Percentiles rank a stretch among this genome's conserved stretches.
Conservation (phyloP, 2,888 invertebrate genomes). For the Phalera bucephala region DNA sequence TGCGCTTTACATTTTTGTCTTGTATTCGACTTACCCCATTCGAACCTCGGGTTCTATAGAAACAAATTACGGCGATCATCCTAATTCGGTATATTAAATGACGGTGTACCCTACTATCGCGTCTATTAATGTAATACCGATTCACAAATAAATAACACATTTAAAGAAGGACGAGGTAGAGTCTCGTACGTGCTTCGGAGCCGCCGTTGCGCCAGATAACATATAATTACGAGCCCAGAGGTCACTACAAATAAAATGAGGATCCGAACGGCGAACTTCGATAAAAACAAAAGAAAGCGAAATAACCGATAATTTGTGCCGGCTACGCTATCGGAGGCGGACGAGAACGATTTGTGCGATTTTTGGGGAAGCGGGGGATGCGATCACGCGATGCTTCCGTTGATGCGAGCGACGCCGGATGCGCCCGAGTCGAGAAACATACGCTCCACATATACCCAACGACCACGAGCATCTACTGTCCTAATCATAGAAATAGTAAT, state of each 20-base stretch:
- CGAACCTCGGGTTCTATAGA: slow-evolving; percentile 24
- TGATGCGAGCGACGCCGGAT: slow-evolving; percentile 60
- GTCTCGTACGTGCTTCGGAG: slow-evolving; percentile 60
- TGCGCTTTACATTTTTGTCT: slow-evolving; percentile 46
- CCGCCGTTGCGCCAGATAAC: slow-evolving; percentile 50
- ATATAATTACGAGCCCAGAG: slow-evolving; percentile 76
- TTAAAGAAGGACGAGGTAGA: slow-evolving; percentile 66
- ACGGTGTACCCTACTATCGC: slow-evolving; percentile 67
- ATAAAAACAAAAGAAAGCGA: slow-evolving; percentile 77
- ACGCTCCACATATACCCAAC: too few species aligned
- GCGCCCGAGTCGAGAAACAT: slow-evolving; percentile 32
- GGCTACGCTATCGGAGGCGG: slow-evolving; percentile 61
- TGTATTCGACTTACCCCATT: slow-evolving; percentile 27
- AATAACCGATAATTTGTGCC: slow-evolving; percentile 74
- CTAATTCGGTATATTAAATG: slow-evolving; percentile 78
- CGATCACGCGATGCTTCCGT: slow-evolving; percentile 58
- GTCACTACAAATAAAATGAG: slow-evolving; percentile 76
- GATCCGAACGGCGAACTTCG: slow-evolving; percentile 55
- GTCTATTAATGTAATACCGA: slow-evolving; percentile 78
- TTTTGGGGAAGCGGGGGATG: slow-evolving; percentile 60
- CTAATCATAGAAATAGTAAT: too few species aligned
- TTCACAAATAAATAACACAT: slow-evolving; percentile 80
- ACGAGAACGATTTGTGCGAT: slow-evolving; percentile 67
- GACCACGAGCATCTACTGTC: too few species aligned
- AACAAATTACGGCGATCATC: slow-evolving; percentile 72